Evolutionary conservation across 2,797 vertebrate genomes (phyloP).

Genomic region (Danio aesculapii): DNA sequence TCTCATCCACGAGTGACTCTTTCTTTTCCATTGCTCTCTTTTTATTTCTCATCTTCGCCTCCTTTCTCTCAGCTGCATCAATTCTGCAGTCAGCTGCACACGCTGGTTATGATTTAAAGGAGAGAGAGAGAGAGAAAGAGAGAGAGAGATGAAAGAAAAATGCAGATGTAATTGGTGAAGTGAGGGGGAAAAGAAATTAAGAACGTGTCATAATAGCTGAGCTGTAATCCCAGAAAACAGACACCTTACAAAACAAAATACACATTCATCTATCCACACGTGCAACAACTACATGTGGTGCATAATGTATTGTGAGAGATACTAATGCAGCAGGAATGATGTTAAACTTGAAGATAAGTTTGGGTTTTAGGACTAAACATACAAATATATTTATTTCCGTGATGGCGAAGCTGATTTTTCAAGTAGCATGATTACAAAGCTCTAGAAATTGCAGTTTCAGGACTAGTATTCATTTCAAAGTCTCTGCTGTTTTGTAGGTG

Average conservation of each 20-base stretch:
- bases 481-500: too few species aligned
- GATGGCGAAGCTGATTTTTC: too few species aligned
- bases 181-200: constrained; percentile 35
- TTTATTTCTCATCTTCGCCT: constrained; percentile 39
- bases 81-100: constrained; percentile 53
- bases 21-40: constrained; percentile 31
- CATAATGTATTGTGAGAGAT: background rate
- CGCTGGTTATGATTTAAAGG: constrained; percentile 60
- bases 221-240: constrained; percentile 25
- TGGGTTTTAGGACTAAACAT: background rate
- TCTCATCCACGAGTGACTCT: constrained; percentile 7
- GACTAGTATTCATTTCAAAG: too few species aligned
- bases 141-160: constrained; percentile 51
- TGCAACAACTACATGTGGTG: background rate
- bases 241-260: constrained; percentile 26
- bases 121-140: constrained; percentile 37
- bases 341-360: background rate
- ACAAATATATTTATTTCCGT: too few species aligned
- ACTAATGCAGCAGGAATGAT: background rate
- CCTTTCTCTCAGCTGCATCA: constrained; percentile 61
- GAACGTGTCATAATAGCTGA: constrained; percentile 30
- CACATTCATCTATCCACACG: background rate
- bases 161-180: constrained; percentile 57
- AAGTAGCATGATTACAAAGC: too few species aligned
- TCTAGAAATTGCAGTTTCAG: too few species aligned